Conservation (phyloP, 2,797 vertebrate species). For the Sebastiscus tertius region DNA sequence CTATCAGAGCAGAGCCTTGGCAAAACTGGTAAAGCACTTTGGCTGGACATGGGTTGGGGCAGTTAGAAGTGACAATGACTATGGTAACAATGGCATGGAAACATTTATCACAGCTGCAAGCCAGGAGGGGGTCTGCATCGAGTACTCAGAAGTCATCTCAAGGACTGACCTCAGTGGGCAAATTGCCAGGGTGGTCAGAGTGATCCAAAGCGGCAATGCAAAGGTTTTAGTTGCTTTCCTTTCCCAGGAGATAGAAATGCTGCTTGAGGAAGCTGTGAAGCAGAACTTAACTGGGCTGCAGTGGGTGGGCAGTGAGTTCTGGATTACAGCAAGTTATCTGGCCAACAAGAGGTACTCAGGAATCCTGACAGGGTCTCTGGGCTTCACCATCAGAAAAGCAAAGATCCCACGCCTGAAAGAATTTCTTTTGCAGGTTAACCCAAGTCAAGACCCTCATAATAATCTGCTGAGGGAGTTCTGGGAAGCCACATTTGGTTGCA, state of each 20-base stretch:
- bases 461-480: conserved; percentile 80
- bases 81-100: conserved; percentile 83
- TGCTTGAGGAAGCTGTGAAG: conserved; percentile 77
- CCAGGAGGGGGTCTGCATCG: conserved; percentile 80
- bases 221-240: conserved; percentile 82
- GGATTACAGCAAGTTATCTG: conserved; percentile 80
- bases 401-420: conserved; percentile 77
- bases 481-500: conserved; percentile 80
- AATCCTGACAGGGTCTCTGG: conserved; percentile 78
- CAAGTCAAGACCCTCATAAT: conserved; percentile 67
- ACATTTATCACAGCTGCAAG: conserved; percentile 76
- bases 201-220: conserved; percentile 73
- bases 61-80: conserved; percentile 82
- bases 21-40: conserved; percentile 80
- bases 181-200: conserved; percentile 67
- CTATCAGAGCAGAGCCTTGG: conserved; percentile 82
- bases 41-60: conserved; percentile 85
- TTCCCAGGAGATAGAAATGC: conserved; percentile 76
- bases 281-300: conserved; percentile 82
- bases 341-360: conserved; percentile 61
- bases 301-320: conserved; percentile 85
- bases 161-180: conserved; percentile 73
- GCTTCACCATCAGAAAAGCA: conserved; percentile 79
- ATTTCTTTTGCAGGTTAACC: conserved; percentile 78
- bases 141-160: conserved; percentile 82